Conservation (phyloP, 2,888 invertebrate genomes). For the Chymomyza amoena region DNA sequence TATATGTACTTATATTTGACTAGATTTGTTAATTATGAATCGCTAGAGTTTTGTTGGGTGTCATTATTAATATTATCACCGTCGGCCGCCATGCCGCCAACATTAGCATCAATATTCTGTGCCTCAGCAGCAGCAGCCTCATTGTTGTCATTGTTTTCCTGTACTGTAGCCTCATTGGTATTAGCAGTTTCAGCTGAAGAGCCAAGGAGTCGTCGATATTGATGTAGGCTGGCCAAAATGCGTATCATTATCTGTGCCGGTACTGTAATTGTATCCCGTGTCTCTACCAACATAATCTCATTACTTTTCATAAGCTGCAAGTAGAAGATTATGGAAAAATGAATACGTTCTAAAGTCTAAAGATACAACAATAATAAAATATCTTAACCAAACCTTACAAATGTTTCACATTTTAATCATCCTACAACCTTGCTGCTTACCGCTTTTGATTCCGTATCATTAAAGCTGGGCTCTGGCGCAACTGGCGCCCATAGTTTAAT, state of each 20-base stretch:
- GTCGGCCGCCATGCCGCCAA: background rate
- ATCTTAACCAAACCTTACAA: too few relatives aligned
- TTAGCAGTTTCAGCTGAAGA: background rate
- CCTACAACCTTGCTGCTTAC: conserved; percentile 48
- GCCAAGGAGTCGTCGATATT: conserved; percentile 42
- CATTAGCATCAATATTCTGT: background rate
- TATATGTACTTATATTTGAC: background rate
- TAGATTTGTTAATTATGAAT: background rate
- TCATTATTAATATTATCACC: background rate
- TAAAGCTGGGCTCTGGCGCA: conserved; percentile 82
- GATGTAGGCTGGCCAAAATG: conserved; percentile 84
- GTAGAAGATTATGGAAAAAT: conserved; percentile 20
- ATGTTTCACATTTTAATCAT: too few relatives aligned
- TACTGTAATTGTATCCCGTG: conserved; percentile 91
- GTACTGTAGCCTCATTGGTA: background rate
- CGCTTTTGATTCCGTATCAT: conserved; percentile 83
- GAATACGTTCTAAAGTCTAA: background rate
- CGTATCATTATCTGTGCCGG: conserved; percentile 92
- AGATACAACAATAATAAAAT: too few relatives aligned
- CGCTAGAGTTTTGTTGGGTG: conserved; percentile 6
- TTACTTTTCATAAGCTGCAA: conserved; percentile 86
- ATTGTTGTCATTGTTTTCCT: background rate
- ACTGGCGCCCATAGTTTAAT: conserved; percentile 90
- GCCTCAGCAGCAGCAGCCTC: background rate
- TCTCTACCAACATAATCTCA: conserved; percentile 91